Percentiles rank a stretch among this genome's conserved stretches.
Evolutionary conservation across 2,888 invertebrate species (phyloP).

Genomic region (Chaitophorus viminalis): DNA sequence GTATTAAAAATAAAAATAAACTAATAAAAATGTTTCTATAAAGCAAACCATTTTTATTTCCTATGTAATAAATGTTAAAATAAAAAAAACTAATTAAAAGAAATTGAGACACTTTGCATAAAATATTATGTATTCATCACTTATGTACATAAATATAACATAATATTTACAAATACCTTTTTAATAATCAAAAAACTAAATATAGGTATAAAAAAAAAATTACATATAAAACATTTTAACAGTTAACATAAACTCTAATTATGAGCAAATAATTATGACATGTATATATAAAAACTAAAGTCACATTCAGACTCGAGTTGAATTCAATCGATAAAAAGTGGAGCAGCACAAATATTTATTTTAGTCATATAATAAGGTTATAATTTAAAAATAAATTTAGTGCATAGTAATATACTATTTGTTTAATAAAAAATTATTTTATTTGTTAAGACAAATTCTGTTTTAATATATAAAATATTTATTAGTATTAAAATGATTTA

Average conservation of each 20-base stretch:
- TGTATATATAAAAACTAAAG: constrained; percentile 21
- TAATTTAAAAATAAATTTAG: constrained; percentile 50
- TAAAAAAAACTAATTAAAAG: not conserved
- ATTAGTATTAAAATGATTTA: constrained; percentile 15
- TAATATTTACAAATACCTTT: constrained; percentile 32
- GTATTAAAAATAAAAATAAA: not conserved
- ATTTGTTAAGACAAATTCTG: constrained; percentile 33
- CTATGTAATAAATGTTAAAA: not conserved
- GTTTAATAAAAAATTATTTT: constrained; percentile 39
- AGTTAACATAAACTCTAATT: constrained; percentile 52
- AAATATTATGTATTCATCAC: constrained; percentile 18
- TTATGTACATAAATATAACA: constrained; percentile 29
- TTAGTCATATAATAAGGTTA: constrained; percentile 46
- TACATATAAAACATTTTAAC: constrained; percentile 44
- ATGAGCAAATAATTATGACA: constrained; percentile 60
- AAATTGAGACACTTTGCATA: constrained; percentile 38
- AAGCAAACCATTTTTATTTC: not conserved
- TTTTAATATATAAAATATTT: constrained; percentile 43
- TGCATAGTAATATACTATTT: constrained; percentile 11
- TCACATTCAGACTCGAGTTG: constrained; percentile 8
- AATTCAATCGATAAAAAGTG: constrained; percentile 41
- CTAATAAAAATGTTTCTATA: not conserved
- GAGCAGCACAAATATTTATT: constrained; percentile 45
- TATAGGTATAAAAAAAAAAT: constrained; percentile 33
- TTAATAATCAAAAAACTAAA: constrained; percentile 29